Evolutionary conservation across 2,888 invertebrate species (phyloP).

Genomic region (Zeuzera pyrina): DNA sequence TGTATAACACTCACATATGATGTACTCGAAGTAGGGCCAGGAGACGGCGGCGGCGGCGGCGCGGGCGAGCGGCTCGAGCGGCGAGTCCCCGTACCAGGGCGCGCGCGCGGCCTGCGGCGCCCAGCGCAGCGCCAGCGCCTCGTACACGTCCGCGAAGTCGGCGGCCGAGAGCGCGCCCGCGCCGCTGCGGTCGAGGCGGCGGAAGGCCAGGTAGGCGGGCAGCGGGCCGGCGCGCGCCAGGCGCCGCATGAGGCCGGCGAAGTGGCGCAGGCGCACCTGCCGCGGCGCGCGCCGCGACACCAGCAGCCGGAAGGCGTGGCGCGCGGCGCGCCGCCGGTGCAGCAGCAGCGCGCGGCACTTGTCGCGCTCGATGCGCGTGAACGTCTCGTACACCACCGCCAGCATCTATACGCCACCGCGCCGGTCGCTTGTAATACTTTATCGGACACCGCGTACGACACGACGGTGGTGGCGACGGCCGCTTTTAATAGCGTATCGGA

Average conservation of each 20-base stretch:
- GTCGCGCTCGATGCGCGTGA: conserved; percentile 87
- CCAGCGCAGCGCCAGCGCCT: conserved; percentile 83
- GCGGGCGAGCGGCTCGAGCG: conserved; percentile 76
- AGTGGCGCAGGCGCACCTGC: conserved; percentile 80
- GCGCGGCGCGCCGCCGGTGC: conserved; percentile 86
- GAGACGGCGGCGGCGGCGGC: conserved; percentile 75
- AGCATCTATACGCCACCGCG: conserved; percentile 75
- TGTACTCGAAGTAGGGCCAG: conserved; percentile 82
- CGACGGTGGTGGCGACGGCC: background rate
- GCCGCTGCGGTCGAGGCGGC: conserved; percentile 80
- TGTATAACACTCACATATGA: conserved; percentile 77
- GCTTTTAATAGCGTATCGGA: too few relatives aligned
- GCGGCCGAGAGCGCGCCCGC: conserved; percentile 78
- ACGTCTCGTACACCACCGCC: conserved; percentile 92
- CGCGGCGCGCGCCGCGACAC: conserved; percentile 83
- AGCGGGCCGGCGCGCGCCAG: conserved; percentile 80
- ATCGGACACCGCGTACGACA: background rate
- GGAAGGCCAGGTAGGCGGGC: conserved; percentile 86
- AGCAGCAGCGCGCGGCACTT: conserved; percentile 87
- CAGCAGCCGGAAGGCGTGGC: conserved; percentile 85
- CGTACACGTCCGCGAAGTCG: conserved; percentile 77
- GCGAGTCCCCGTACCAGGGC: conserved; percentile 77
- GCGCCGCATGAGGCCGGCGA: conserved; percentile 85
- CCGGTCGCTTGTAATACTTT: background rate
- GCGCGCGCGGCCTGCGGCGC: conserved; percentile 78